Conservation (phyloP, 2,888 invertebrate genomes). For the Perdita meconis region DNA sequence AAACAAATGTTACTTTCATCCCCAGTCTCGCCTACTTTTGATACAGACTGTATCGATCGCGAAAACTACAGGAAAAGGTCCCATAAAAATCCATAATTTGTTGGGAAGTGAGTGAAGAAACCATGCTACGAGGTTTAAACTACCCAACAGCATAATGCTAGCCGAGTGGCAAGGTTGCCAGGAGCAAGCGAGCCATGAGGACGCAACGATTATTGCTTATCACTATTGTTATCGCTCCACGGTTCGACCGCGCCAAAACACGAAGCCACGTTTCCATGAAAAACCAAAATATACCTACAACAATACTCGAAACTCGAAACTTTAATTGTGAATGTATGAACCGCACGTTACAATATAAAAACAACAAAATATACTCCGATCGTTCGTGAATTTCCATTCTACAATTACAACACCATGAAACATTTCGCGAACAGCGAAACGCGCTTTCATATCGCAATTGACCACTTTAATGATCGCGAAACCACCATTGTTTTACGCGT, state of each 20-base stretch:
- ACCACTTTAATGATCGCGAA: slow-evolving; percentile 30
- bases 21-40: too few species aligned
- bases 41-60: not conserved
- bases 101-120: slow-evolving; percentile 20
- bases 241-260: slow-evolving; percentile 2
- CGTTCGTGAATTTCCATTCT: too few species aligned
- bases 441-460: not conserved
- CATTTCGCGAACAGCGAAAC: not conserved
- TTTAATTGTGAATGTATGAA: not conserved
- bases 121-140: slow-evolving; percentile 2
- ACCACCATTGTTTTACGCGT: not conserved
- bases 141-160: too few species aligned
- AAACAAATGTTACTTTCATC: too few species aligned
- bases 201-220: slow-evolving; percentile 36
- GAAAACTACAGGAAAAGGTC: not conserved
- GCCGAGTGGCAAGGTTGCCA: not conserved
- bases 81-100: slow-evolving; percentile 41
- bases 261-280: slow-evolving; percentile 1
- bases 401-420: not conserved
- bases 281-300: not conserved
- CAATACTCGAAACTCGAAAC: too few species aligned
- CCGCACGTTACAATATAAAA: not conserved
- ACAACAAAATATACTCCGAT: not conserved
- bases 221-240: slow-evolving; percentile 10
- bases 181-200: not conserved